phyloP scores from a whole-genome alignment of 1,140 invertebrate species.

The Thaumatotibia leucotreta region DNA sequence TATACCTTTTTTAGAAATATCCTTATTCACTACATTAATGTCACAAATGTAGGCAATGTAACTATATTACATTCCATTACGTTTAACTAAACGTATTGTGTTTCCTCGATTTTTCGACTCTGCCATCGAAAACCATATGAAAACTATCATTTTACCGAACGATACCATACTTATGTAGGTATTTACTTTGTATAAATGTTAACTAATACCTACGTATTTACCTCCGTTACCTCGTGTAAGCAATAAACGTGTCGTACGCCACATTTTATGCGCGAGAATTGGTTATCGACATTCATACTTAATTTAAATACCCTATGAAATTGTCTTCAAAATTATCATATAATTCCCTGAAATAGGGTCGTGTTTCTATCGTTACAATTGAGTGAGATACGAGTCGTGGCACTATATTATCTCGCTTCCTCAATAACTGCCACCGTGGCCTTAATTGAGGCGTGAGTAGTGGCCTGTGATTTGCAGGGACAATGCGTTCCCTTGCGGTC shows the following conservation, averaged over 20 bases:
- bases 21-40: too few species aligned
- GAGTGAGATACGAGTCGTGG: neutral
- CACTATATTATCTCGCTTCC: conserved; percentile 21
- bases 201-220: too few species aligned
- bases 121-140: too few species aligned
- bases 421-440: conserved; percentile 35
- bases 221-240: too few species aligned
- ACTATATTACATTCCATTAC: too few species aligned
- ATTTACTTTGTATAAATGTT: too few species aligned
- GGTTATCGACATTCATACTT: neutral
- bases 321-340: neutral
- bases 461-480: conserved; percentile 7
- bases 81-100: too few species aligned
- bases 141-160: too few species aligned
- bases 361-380: neutral
- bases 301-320: neutral
- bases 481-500: conserved; percentile 2
- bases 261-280: neutral
- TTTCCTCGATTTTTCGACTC: too few species aligned
- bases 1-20: too few species aligned
- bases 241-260: neutral
- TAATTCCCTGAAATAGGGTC: conserved; percentile 5
- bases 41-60: too few species aligned
- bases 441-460: conserved; percentile 34
- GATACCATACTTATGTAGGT: too few species aligned